Conservation (phyloP, 2,888 invertebrate genomes). For the Andrena camellia region DNA sequence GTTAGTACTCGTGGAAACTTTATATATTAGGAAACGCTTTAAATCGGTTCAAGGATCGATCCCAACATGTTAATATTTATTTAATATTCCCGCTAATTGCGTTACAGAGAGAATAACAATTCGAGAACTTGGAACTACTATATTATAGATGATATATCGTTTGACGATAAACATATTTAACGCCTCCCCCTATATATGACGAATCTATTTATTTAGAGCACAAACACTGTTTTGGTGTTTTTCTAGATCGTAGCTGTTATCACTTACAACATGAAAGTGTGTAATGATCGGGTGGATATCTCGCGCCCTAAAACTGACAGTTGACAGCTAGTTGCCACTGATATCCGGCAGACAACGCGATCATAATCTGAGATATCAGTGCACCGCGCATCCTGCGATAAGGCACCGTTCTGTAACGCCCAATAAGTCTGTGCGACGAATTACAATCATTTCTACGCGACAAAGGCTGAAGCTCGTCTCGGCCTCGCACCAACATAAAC, state of each 20-base stretch:
- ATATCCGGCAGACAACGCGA: conserved; percentile 10
- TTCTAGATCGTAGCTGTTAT: conserved; percentile 14
- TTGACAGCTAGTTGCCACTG: conserved; percentile 44
- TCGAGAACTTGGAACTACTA: not conserved
- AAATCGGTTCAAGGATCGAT: not conserved
- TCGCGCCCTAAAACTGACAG: conserved; percentile 41
- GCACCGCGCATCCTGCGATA: conserved; percentile 20
- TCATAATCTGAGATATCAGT: conserved; percentile 39
- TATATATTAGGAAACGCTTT: too few relatives aligned
- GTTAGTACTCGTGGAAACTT: not conserved
- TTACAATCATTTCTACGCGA: conserved; percentile 43
- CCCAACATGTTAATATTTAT: not conserved
- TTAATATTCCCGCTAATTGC: not conserved
- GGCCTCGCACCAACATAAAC: conserved; percentile 38
- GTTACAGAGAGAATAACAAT: not conserved
- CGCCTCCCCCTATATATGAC: too few relatives aligned
- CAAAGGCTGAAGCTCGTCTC: conserved; percentile 12
- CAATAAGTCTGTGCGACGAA: conserved; percentile 39
- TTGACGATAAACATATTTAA: not conserved
- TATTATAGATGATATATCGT: conserved; percentile 5
- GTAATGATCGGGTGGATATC: not conserved
- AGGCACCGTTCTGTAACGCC: conserved; percentile 38
- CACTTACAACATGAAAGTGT: conserved; percentile 41
- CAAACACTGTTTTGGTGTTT: not conserved
- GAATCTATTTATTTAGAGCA: not conserved